phyloP scores from a whole-genome alignment of 2,888 invertebrate species.

The Deilephila porcellus region DNA sequence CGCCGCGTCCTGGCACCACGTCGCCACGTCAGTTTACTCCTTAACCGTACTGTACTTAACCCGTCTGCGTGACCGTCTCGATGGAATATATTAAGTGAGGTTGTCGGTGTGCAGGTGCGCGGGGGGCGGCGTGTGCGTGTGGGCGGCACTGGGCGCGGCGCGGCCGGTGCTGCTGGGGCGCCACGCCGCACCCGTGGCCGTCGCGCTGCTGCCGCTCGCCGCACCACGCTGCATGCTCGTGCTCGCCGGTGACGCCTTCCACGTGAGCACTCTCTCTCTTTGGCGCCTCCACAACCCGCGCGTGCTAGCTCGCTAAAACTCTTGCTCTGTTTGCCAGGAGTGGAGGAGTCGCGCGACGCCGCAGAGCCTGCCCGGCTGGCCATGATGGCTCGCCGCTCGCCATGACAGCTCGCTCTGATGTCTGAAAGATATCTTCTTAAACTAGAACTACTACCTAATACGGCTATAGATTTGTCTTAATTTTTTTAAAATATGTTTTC shows the following conservation, averaged over 20 bases:
- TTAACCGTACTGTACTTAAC: too few relatives aligned
- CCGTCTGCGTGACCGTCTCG: background rate
- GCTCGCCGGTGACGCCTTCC: constrained; percentile 45
- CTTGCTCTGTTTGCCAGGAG: constrained; percentile 26
- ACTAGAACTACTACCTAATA: too few relatives aligned
- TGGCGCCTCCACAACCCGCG: background rate
- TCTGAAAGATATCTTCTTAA: too few relatives aligned
- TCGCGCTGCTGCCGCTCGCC: constrained; percentile 41
- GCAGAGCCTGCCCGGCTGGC: constrained; percentile 1
- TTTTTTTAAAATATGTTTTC: too few relatives aligned
- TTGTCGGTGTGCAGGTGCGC: constrained; percentile 41
- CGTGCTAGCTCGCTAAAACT: background rate
- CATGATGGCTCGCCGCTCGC: background rate
- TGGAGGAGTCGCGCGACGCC: constrained; percentile 28
- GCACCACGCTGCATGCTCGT: constrained; percentile 38
- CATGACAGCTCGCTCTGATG: background rate
- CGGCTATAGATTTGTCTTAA: too few relatives aligned
- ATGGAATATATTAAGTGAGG: constrained; percentile 37
- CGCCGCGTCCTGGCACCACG: constrained; percentile 48
- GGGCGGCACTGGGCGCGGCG: constrained; percentile 37
- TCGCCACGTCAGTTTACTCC: constrained; percentile 35
- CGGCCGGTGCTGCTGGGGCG: constrained; percentile 38
- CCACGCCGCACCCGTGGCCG: constrained; percentile 37
- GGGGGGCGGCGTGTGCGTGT: constrained; percentile 31
- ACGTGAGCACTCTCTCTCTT: constrained; percentile 39